Evolutionary conservation across 2,888 invertebrate genomes (phyloP).

Genomic region (Seira musarum): DNA sequence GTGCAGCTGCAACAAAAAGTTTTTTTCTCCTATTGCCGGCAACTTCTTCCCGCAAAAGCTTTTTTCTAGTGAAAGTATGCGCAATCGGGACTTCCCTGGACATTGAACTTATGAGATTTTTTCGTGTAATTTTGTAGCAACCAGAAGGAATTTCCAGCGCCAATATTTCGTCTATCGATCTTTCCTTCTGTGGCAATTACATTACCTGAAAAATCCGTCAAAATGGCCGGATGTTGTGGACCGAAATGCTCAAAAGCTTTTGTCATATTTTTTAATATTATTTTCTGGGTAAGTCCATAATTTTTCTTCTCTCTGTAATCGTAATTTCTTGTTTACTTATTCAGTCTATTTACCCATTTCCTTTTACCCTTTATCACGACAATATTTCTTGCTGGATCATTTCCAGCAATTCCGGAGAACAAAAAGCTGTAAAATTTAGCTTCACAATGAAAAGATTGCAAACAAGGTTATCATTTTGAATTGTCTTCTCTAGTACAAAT

Average conservation of each 20-base stretch:
- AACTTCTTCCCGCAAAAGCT: no score
- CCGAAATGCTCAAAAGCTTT: constrained; percentile 73
- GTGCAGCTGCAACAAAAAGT: no score
- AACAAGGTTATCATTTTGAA: no score
- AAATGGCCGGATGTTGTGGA: constrained; percentile 72
- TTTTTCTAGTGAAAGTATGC: background rate
- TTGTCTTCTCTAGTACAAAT: background rate
- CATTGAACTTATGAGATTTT: background rate
- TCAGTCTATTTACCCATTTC: background rate
- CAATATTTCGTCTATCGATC: background rate
- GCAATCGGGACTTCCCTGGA: background rate
- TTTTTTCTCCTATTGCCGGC: background rate
- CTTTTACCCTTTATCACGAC: background rate
- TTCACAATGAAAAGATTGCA: no score
- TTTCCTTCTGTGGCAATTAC: background rate
- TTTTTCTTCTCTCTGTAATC: background rate
- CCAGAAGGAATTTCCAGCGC: background rate
- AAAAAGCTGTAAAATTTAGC: constrained; percentile 3
- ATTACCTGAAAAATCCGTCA: constrained; percentile 52
- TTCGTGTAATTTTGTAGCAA: background rate
- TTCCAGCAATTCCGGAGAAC: constrained; percentile 16
- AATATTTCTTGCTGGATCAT: constrained; percentile 21
- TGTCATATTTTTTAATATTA: constrained; percentile 73
- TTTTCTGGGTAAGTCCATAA: constrained; percentile 73
- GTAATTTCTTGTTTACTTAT: background rate